Conservation (phyloP, 2,113 vertebrate species). For the Saguinus imperator region DNA sequence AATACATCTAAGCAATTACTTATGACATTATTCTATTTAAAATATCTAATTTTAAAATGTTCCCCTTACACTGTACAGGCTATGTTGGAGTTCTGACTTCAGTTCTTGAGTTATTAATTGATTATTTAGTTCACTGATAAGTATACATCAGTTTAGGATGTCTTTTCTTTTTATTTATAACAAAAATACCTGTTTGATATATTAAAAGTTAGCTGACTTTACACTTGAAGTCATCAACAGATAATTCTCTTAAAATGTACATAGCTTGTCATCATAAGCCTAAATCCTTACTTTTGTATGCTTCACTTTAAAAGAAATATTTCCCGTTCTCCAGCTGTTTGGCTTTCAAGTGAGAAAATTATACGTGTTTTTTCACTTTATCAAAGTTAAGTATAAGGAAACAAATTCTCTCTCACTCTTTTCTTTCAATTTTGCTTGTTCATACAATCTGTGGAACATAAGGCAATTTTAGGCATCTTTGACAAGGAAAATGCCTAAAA, state of each 20-base stretch:
- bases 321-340: background rate
- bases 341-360: background rate
- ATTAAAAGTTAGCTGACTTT: slow-evolving; percentile 30
- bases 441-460: background rate
- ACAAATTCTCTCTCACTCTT: background rate
- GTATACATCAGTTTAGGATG: background rate
- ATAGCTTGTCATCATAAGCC: background rate
- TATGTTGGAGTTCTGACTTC: background rate
- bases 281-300: background rate
- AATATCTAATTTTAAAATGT: background rate
- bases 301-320: slow-evolving; percentile 10
- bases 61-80: background rate
- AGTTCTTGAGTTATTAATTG: background rate
- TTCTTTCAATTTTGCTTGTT: background rate
- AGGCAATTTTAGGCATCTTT: background rate
- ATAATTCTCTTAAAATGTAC: background rate
- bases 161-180: slow-evolving; percentile 46
- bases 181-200: slow-evolving; percentile 21
- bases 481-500: background rate
- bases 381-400: background rate
- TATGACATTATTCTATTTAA: background rate
- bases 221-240: background rate
- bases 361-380: background rate
- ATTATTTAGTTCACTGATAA: slow-evolving; percentile 32
- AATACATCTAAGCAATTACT: background rate